These are phyloP conservation scores for Macaria liturata DNA, from an alignment of 2,888 invertebrate genomes.

Conservation along the genomic window DNA sequence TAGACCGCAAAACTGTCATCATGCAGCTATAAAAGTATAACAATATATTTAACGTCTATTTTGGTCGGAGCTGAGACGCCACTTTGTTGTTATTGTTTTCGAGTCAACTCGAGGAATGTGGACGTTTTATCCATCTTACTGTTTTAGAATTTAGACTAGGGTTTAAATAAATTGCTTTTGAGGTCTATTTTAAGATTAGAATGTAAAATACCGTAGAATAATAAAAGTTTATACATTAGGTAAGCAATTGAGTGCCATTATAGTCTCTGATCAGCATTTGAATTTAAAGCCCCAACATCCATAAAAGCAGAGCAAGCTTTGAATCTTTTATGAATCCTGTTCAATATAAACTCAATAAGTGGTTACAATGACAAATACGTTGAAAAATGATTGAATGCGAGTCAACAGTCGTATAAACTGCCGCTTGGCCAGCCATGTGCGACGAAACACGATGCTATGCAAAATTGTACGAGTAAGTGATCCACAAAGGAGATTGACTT, in stretches of 20 bases:
- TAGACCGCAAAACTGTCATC: conserved; percentile 18
- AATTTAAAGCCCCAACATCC: too few species aligned
- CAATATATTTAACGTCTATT: conserved; percentile 17
- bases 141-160: too few species aligned
- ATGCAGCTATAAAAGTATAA: conserved; percentile 7
- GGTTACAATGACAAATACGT: conserved; percentile 1
- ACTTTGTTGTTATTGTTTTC: not conserved
- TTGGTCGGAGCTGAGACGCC: not conserved
- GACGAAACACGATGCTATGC: conserved; percentile 33
- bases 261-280: too few species aligned
- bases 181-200: too few species aligned
- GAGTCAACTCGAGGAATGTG: not conserved
- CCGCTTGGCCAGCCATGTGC: conserved; percentile 33
- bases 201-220: too few species aligned
- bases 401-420: conserved; percentile 8
- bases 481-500: conserved; percentile 29
- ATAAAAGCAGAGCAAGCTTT: too few species aligned
- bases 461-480: conserved; percentile 30
- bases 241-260: too few species aligned
- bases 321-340: too few species aligned
- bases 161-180: too few species aligned
- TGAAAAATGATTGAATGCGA: conserved; percentile 6
- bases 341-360: not conserved
- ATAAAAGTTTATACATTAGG: too few species aligned
- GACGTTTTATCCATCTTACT: too few species aligned